A percentile compares a stretch with the other conserved stretches of the same genome.
Conservation (phyloP, 2,797 vertebrate species). For the Coregonus suidteri region DNA sequence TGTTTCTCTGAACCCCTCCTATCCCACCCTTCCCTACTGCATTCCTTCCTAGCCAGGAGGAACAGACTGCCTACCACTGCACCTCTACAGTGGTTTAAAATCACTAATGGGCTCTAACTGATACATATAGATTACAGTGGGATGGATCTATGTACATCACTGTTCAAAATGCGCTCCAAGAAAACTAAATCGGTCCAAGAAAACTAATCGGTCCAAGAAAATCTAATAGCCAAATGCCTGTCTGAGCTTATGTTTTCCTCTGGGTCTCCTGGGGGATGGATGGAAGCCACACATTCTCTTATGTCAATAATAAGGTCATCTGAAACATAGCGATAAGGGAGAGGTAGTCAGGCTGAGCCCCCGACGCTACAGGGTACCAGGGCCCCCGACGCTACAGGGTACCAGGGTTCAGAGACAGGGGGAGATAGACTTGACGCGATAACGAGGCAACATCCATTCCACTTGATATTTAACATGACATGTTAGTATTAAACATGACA, state of each 20-base stretch:
- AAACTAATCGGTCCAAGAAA: neutral
- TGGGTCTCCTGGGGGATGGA: neutral
- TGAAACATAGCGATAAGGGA: neutral
- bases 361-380: no score
- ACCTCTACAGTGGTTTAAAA: neutral
- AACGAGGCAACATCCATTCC: neutral
- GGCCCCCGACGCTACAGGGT: no score
- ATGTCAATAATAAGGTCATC: neutral
- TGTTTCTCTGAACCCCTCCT: slow-evolving; percentile 55
- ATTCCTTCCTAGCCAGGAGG: slow-evolving; percentile 37
- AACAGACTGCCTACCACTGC: neutral
- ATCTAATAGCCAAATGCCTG: neutral
- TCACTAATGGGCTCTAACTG: neutral
- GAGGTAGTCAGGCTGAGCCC: neutral
- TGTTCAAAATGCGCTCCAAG: neutral
- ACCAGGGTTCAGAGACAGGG: neutral
- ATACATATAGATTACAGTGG: neutral
- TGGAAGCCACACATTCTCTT: neutral
- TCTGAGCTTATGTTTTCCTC: slow-evolving; percentile 1
- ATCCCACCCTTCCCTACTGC: slow-evolving; percentile 21
- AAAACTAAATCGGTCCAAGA: neutral
- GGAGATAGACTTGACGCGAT: neutral
- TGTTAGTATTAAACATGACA: neutral
- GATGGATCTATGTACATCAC: neutral
- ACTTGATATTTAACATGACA: neutral